Evolutionary conservation across 2,113 vertebrate genomes (phyloP).

Genomic region (Trochalopteron elliotii): DNA sequence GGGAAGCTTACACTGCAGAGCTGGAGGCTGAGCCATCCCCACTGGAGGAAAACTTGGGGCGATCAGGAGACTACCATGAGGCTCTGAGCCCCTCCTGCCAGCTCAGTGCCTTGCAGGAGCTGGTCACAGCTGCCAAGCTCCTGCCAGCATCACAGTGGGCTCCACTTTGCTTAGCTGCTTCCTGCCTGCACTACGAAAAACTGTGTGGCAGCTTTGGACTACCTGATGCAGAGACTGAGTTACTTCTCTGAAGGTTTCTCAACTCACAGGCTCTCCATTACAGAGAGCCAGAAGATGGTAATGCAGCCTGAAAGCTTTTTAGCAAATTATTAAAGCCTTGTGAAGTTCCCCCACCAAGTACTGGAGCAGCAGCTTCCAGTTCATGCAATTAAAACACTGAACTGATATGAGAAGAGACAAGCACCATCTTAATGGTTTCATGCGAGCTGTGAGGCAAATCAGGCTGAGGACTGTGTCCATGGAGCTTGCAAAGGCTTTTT

Average conservation of each 20-base stretch:
- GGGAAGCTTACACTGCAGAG: neutral
- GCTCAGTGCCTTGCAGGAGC: neutral
- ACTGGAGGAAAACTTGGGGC: neutral
- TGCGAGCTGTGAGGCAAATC: neutral
- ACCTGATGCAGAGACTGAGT: neutral
- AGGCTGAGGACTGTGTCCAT: neutral
- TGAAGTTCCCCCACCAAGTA: neutral
- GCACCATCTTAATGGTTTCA: neutral
- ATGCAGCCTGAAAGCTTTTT: constrained; percentile 49
- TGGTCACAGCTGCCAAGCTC: neutral
- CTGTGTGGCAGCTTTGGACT: accelerated
- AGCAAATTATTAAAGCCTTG: constrained; percentile 24
- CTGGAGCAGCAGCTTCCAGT: constrained; percentile 1
- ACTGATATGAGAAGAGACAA: neutral
- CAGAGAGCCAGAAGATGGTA: neutral
- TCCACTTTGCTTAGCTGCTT: neutral
- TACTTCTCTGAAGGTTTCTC: constrained; percentile 11
- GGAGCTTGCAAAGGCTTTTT: neutral
- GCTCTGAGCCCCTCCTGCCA: neutral
- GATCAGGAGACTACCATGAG: neutral
- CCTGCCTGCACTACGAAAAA: neutral
- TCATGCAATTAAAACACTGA: constrained; percentile 3
- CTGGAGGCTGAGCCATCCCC: neutral
- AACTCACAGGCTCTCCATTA: neutral
- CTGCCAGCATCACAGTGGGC: neutral